A percentile compares a stretch with the other conserved stretches of the same genome.
phyloP scores from a whole-genome alignment of 2,888 invertebrate genomes.

The Oscheius sp. region DNA sequence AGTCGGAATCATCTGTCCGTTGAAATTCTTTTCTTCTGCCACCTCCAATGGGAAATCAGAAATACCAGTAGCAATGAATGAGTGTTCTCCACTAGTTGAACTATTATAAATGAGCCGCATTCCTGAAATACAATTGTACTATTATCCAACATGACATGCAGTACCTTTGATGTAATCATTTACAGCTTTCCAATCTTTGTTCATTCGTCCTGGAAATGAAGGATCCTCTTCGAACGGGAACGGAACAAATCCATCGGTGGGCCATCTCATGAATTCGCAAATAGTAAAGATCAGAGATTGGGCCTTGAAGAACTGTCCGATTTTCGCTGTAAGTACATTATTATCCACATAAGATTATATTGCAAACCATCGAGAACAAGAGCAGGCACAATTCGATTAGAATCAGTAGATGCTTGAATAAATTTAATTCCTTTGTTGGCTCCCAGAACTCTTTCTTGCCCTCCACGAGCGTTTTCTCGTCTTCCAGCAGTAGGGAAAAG shows the following conservation, averaged over 20 bases:
- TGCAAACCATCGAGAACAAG: conserved; percentile 27
- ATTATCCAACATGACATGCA: not conserved
- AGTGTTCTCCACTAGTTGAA: conserved; percentile 4
- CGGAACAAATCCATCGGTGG: not conserved
- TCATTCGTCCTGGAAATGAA: conserved; percentile 10
- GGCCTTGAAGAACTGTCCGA: conserved; percentile 35
- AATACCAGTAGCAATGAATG: conserved; percentile 30
- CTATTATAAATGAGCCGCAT: conserved; percentile 4
- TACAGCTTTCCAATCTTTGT: conserved; percentile 20
- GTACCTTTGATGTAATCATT: conserved; percentile 22
- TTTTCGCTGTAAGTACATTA: conserved; percentile 25
- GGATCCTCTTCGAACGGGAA: conserved; percentile 12
- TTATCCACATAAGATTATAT: not conserved
- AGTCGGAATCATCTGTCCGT: conserved; percentile 10
- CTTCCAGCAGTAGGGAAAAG: conserved; percentile 17
- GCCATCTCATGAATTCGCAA: conserved; percentile 23
- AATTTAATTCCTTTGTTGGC: conserved; percentile 35
- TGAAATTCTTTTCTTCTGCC: conserved; percentile 17
- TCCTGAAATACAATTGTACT: conserved; percentile 1
- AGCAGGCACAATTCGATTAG: conserved; percentile 14
- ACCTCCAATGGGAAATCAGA: conserved; percentile 3
- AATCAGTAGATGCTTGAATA: conserved; percentile 19
- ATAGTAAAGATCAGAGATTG: conserved; percentile 8
- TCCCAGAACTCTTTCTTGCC: conserved; percentile 29
- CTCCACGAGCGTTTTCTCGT: conserved; percentile 1